Evolutionary conservation across 1,140 invertebrate species (phyloP).

Genomic region (Matsumurasca onukii): DNA sequence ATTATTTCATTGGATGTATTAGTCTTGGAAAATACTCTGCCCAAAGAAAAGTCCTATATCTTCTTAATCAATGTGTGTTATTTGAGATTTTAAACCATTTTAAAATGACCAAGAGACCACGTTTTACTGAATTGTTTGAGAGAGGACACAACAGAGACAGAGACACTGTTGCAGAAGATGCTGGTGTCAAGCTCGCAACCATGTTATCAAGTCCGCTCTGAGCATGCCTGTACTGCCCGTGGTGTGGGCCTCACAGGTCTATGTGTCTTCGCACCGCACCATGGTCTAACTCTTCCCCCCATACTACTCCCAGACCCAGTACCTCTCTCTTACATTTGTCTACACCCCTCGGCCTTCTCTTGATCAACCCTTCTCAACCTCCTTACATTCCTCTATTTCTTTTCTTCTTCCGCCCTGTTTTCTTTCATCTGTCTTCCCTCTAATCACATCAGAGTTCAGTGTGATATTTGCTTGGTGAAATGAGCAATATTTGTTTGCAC

Average conservation of each 20-base stretch:
- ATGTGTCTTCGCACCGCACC: constrained; percentile 48
- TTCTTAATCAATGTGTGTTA: background rate
- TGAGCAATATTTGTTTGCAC: no score
- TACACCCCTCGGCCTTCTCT: background rate
- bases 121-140: background rate
- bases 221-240: constrained; percentile 43
- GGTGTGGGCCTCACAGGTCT: constrained; percentile 48
- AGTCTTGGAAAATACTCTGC: background rate
- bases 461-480: background rate
- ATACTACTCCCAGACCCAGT: background rate
- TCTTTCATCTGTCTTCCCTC: background rate
- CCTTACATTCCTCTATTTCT: no score
- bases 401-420: no score
- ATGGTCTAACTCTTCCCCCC: constrained; percentile 43
- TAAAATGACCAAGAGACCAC: background rate
- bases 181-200: background rate
- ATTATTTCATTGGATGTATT: no score
- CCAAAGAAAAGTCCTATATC: background rate
- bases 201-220: constrained; percentile 17
- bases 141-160: background rate
- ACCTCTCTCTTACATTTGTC: background rate
- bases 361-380: no score
- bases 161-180: background rate
- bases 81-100: background rate
- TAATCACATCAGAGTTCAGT: background rate